A percentile compares a stretch with the other conserved stretches of the same genome.
Evolutionary conservation across 2,888 invertebrate genomes (phyloP).

Genomic region (Stomorhina lunata): DNA sequence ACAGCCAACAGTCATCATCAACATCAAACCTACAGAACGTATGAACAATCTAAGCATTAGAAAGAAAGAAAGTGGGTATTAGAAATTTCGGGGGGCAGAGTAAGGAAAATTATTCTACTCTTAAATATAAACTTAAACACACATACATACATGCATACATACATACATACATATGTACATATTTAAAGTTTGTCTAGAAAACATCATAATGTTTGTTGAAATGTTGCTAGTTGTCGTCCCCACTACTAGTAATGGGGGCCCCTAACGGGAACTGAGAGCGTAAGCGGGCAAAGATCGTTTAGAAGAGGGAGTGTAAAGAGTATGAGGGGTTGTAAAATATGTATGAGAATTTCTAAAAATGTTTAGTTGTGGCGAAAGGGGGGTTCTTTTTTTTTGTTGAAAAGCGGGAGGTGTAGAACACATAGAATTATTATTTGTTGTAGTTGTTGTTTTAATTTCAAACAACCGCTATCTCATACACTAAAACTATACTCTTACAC

Average conservation of each 20-base stretch:
- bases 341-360: not conserved
- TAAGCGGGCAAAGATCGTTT: too few relatives aligned
- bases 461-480: slow-evolving; percentile 46
- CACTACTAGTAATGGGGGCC: not conserved
- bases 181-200: slow-evolving; percentile 33
- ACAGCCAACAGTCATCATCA: too few relatives aligned
- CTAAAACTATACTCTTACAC: not conserved
- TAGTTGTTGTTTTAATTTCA: slow-evolving; percentile 33
- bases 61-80: too few relatives aligned
- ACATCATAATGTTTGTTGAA: slow-evolving; percentile 24
- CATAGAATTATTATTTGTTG: slow-evolving; percentile 2
- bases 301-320: not conserved
- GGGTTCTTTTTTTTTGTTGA: slow-evolving; percentile 20
- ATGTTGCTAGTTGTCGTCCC: slow-evolving; percentile 14
- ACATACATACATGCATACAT: not conserved
- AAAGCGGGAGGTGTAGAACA: not conserved
- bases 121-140: too few relatives aligned
- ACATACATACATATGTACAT: not conserved
- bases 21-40: too few relatives aligned
- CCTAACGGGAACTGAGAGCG: not conserved
- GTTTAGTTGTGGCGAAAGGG: not conserved
- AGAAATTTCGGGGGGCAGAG: too few relatives aligned
- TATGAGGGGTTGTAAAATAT: not conserved
- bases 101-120: too few relatives aligned
- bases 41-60: too few relatives aligned